Evolutionary conservation across 2,888 invertebrate genomes (phyloP).

Genomic region (Liodrosophila aerea): DNA sequence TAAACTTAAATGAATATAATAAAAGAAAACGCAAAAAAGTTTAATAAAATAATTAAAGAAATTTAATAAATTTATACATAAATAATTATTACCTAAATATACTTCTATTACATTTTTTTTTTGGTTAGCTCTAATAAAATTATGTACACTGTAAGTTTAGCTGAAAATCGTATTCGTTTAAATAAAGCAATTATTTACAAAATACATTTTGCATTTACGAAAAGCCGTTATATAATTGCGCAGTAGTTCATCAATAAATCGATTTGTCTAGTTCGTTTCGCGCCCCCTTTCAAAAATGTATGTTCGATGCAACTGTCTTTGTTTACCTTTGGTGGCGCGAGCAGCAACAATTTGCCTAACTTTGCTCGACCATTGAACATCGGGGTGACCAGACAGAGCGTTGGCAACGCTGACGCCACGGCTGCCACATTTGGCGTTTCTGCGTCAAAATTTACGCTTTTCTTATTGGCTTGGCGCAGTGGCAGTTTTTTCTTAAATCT

Average conservation of each 20-base stretch:
- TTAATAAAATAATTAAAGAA: slow-evolving; percentile 15
- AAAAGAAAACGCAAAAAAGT: slow-evolving; percentile 11
- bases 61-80: slow-evolving; percentile 16
- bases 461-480: no score
- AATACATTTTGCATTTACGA: not conserved
- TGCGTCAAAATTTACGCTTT: no score
- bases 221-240: not conserved
- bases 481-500: no score
- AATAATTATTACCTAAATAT: slow-evolving; percentile 22
- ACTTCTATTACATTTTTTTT: slow-evolving; percentile 32
- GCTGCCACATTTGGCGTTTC: no score
- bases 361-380: no score
- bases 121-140: slow-evolving; percentile 45
- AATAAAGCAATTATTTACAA: slow-evolving; percentile 59
- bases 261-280: no score
- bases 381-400: slow-evolving; percentile 32
- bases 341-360: no score
- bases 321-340: no score
- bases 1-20: slow-evolving; percentile 47
- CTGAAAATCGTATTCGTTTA: slow-evolving; percentile 49
- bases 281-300: no score
- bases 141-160: slow-evolving; percentile 45
- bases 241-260: no score
- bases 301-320: no score
- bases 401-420: slow-evolving; percentile 23